These are phyloP conservation scores for Microchrysa polita DNA, from an alignment of 2,888 invertebrate species.

Conservation along the genomic window DNA sequence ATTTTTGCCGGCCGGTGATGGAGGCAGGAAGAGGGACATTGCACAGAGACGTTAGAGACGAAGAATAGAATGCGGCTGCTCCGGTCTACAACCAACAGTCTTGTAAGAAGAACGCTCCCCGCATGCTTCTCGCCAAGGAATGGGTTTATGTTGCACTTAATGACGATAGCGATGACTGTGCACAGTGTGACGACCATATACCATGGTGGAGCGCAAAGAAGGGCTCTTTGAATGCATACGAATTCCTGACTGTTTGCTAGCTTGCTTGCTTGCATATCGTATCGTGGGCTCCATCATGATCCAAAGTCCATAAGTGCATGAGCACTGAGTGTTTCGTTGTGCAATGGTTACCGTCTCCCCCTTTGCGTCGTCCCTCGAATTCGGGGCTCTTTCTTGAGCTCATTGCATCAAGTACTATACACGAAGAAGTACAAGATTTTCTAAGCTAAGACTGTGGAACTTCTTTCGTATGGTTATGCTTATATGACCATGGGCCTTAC, in stretches of 20 bases:
- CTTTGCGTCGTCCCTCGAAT: constrained; percentile 17
- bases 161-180: not conserved
- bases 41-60: constrained; percentile 1
- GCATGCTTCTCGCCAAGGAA: constrained; percentile 8
- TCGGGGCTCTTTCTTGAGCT: constrained; percentile 21
- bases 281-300: too few relatives aligned
- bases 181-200: too few relatives aligned
- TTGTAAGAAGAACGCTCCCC: not conserved
- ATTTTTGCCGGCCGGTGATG: not conserved
- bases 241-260: too few relatives aligned
- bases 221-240: constrained; percentile 17
- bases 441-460: constrained; percentile 1
- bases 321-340: constrained; percentile 33
- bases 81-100: not conserved
- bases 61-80: constrained; percentile 41
- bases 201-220: constrained; percentile 26
- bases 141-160: constrained; percentile 29
- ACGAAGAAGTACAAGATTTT: constrained; percentile 19
- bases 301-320: constrained; percentile 41
- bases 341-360: too few relatives aligned
- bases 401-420: constrained; percentile 22
- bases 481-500: constrained; percentile 12
- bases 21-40: constrained; percentile 3
- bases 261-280: not conserved
- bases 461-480: not conserved